A percentile compares a stretch with the other conserved stretches of the same genome.
Evolutionary conservation across 2,113 vertebrate species (phyloP).

Genomic region (Cromileptes altivelis): DNA sequence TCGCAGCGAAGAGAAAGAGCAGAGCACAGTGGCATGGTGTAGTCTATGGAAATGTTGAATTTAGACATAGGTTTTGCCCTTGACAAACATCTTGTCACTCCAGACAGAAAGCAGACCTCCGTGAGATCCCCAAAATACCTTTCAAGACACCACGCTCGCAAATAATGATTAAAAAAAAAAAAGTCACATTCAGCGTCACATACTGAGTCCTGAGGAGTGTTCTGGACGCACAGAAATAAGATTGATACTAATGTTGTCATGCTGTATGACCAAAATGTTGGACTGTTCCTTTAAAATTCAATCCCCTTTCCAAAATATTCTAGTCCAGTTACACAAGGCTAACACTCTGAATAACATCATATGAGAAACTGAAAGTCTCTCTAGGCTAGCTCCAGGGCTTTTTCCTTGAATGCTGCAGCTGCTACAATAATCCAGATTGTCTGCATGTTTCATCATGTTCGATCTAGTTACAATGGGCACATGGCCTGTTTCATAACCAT

Average conservation of each 20-base stretch:
- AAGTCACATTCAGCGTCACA: no score
- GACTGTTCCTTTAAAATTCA: background rate
- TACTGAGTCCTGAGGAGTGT: background rate
- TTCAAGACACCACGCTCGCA: background rate
- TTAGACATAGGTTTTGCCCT: background rate
- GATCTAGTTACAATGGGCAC: background rate
- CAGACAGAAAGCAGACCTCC: background rate
- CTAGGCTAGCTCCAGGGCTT: background rate
- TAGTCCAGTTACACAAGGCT: background rate
- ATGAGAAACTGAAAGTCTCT: slow-evolving; percentile 2
- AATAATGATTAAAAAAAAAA: no score
- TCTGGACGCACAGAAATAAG: background rate
- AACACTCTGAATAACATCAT: background rate
- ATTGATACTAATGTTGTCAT: background rate
- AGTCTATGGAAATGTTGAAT: background rate
- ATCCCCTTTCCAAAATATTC: background rate
- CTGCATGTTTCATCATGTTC: slow-evolving; percentile 14
- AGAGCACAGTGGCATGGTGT: background rate
- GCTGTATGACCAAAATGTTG: background rate
- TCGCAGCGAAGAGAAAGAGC: background rate
- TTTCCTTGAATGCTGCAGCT: slow-evolving; percentile 17
- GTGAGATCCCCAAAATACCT: background rate
- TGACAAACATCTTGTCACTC: background rate
- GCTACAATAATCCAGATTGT: background rate
- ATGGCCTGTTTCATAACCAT: background rate